Evolutionary conservation across 2,888 invertebrate species (phyloP).

Genomic region (Branchipolynoe longqiensis): DNA sequence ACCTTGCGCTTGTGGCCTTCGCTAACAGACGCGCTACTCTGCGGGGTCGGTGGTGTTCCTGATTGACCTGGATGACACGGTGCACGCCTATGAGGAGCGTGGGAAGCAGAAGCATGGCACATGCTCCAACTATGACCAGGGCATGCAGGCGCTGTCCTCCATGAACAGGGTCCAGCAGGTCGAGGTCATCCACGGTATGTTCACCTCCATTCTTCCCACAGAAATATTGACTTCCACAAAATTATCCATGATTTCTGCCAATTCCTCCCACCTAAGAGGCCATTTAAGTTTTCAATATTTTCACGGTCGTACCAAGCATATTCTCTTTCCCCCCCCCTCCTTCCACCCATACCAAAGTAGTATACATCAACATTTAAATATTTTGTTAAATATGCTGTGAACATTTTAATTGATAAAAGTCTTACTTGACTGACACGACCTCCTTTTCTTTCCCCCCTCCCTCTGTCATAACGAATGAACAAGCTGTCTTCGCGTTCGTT

Average conservation of each 20-base stretch:
- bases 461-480: too few species aligned
- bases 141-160: conserved; percentile 89
- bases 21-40: conserved; percentile 86
- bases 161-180: conserved; percentile 91
- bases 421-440: neutral
- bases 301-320: too few species aligned
- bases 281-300: too few species aligned
- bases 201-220: neutral
- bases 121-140: conserved; percentile 88
- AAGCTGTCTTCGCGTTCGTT: too few species aligned
- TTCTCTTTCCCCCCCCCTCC: too few species aligned
- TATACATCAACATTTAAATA: too few species aligned
- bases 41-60: conserved; percentile 88
- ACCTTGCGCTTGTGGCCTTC: too few species aligned
- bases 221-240: neutral
- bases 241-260: neutral
- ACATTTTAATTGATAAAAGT: neutral
- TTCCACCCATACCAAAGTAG: too few species aligned
- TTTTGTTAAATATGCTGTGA: too few species aligned
- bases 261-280: too few species aligned
- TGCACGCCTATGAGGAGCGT: conserved; percentile 85
- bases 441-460: neutral
- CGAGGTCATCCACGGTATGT: conserved; percentile 88
- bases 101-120: conserved; percentile 85
- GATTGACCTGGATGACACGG: conserved; percentile 91